Conservation (phyloP, 2,888 invertebrate genomes). For the Pharmacophagus antenor region DNA sequence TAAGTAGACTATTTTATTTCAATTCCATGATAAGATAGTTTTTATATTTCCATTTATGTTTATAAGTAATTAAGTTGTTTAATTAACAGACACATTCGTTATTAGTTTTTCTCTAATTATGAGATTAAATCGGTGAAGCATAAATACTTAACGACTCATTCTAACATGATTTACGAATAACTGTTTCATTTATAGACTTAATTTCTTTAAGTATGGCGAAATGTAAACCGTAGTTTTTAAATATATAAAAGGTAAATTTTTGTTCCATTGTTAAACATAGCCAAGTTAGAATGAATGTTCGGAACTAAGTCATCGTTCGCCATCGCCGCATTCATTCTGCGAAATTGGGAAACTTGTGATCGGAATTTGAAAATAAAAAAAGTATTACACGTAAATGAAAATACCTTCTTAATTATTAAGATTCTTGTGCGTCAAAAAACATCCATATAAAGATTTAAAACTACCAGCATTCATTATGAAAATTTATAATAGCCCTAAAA, state of each 20-base stretch:
- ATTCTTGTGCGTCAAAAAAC: too few relatives aligned
- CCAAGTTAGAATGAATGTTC: slow-evolving; percentile 21
- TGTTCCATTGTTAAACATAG: background rate
- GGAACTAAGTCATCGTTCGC: slow-evolving; percentile 18
- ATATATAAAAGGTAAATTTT: background rate
- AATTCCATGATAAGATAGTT: background rate
- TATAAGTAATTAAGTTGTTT: background rate
- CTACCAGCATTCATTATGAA: too few relatives aligned
- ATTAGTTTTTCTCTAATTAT: too few relatives aligned
- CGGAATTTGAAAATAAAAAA: background rate
- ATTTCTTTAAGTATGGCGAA: background rate
- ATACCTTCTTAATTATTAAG: background rate
- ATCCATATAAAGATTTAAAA: too few relatives aligned
- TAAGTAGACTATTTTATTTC: too few relatives aligned
- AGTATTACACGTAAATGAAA: background rate
- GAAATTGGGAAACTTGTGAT: slow-evolving; percentile 4
- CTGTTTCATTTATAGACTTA: background rate
- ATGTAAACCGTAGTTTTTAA: background rate
- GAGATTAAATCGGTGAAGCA: too few relatives aligned
- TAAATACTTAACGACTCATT: background rate
- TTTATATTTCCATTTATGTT: background rate
- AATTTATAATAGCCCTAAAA: too few relatives aligned
- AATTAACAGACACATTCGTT: background rate
- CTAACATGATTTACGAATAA: background rate
- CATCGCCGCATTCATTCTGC: slow-evolving; percentile 10